Evolutionary conservation across 1,140 invertebrate species (phyloP).

Genomic region (Platyscapa corneri): DNA sequence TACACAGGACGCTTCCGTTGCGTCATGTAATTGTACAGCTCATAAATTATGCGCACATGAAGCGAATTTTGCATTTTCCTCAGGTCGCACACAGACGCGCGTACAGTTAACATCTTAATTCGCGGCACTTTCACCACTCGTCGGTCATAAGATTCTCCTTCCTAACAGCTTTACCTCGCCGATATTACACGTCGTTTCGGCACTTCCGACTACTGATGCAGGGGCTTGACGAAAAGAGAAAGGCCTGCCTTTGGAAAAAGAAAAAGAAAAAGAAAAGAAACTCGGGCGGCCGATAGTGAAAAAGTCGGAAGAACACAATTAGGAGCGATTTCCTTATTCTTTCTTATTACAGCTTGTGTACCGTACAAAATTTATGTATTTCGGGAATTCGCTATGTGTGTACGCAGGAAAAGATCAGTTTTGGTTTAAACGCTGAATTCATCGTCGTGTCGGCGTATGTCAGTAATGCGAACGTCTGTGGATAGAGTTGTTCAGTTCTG

Average conservation of each 20-base stretch:
- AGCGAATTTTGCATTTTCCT: conserved; percentile 11
- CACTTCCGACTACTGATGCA: neutral
- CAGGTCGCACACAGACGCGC: neutral
- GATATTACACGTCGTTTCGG: neutral
- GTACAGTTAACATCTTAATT: conserved; percentile 37
- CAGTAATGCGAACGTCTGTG: neutral
- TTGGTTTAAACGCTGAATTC: neutral
- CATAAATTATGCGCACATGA: conserved; percentile 39
- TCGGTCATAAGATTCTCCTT: neutral
- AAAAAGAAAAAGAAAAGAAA: neutral
- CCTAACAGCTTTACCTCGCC: neutral
- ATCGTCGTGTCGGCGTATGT: neutral
- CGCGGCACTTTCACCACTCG: neutral
- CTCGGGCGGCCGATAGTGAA: conserved; percentile 18
- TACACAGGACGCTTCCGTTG: conserved; percentile 22
- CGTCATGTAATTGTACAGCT: conserved; percentile 23
- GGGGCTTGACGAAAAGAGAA: conserved; percentile 5
- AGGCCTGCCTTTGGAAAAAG: neutral
- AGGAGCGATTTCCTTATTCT: neutral
- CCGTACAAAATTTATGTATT: neutral
- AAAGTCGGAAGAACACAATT: conserved; percentile 45
- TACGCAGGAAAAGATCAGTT: neutral
- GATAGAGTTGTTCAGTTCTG: neutral
- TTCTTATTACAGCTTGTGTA: too few species aligned
- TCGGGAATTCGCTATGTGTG: neutral